These are phyloP conservation scores for Pemphigus obesinymphae DNA, from an alignment of 1,140 invertebrate species.

Conservation along the genomic window DNA sequence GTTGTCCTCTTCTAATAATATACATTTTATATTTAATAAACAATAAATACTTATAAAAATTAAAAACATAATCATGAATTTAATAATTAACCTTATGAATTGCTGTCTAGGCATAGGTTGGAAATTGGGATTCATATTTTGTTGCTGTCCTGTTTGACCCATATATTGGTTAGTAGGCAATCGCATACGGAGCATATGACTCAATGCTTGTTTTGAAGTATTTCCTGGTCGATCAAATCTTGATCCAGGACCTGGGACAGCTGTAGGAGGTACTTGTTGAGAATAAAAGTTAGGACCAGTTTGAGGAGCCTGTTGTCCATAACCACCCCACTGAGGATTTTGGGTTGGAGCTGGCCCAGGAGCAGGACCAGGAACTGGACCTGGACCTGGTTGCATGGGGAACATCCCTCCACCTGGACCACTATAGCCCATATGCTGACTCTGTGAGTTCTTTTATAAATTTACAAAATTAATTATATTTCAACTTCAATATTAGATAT, in stretches of 20 bases:
- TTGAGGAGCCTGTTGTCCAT: slow-evolving; percentile 31
- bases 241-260: slow-evolving; percentile 52
- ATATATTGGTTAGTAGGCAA: slow-evolving; percentile 55
- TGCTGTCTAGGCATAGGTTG: slow-evolving; percentile 55
- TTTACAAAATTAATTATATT: not conserved
- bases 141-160: slow-evolving; percentile 46
- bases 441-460: slow-evolving; percentile 8
- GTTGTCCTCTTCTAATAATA: slow-evolving; percentile 51
- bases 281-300: slow-evolving; percentile 43
- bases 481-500: not conserved
- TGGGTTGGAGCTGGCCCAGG: slow-evolving; percentile 10
- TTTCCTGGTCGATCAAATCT: slow-evolving; percentile 65
- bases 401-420: slow-evolving; percentile 30
- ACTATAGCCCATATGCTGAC: slow-evolving; percentile 41
- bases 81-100: slow-evolving; percentile 52
- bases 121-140: slow-evolving; percentile 46
- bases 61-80: too few species aligned
- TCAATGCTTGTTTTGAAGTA: slow-evolving; percentile 78
- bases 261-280: slow-evolving; percentile 46
- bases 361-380: slow-evolving; percentile 16
- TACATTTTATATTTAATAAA: not conserved
- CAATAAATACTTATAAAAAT: not conserved
- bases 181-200: slow-evolving; percentile 73
- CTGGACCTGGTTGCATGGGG: slow-evolving; percentile 25
- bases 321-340: slow-evolving; percentile 37